Conservation (phyloP, 1,140 invertebrate species). For the Campoletis sonorensis region DNA sequence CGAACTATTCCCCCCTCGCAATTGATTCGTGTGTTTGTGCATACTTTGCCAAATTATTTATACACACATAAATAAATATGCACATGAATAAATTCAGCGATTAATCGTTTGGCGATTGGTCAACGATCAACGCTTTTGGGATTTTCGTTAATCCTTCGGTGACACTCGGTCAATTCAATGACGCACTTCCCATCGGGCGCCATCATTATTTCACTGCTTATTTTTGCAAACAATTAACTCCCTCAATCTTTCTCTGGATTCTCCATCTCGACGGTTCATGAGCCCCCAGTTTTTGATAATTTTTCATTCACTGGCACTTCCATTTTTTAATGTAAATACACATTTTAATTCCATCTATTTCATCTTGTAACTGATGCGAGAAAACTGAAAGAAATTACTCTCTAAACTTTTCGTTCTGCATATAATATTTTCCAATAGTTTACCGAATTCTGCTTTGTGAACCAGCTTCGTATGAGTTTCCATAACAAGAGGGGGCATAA, state of each 20-base stretch:
- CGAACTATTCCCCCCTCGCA: slow-evolving; percentile 60
- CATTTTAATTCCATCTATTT: background rate
- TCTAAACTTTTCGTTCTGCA: no score
- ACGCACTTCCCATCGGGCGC: background rate
- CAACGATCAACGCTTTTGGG: background rate
- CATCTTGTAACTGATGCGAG: background rate
- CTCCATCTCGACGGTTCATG: background rate
- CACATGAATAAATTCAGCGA: slow-evolving; percentile 26
- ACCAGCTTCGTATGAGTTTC: no score
- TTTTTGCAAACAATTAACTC: background rate
- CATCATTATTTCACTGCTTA: background rate
- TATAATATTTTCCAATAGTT: no score
- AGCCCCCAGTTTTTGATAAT: background rate
- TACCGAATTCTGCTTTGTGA: no score
- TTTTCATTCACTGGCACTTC: background rate
- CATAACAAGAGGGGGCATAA: no score
- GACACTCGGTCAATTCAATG: slow-evolving; percentile 17
- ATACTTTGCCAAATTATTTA: slow-evolving; percentile 54
- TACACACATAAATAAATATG: slow-evolving; percentile 35
- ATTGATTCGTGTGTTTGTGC: slow-evolving; percentile 73
- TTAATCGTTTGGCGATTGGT: slow-evolving; percentile 5
- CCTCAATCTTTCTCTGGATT: background rate
- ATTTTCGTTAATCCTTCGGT: background rate
- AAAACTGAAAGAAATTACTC: background rate
- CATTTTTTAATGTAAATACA: background rate